Base-by-base conservation (phyloP, 2,797 vertebrate genomes). In the Varecia variegata region DNA sequence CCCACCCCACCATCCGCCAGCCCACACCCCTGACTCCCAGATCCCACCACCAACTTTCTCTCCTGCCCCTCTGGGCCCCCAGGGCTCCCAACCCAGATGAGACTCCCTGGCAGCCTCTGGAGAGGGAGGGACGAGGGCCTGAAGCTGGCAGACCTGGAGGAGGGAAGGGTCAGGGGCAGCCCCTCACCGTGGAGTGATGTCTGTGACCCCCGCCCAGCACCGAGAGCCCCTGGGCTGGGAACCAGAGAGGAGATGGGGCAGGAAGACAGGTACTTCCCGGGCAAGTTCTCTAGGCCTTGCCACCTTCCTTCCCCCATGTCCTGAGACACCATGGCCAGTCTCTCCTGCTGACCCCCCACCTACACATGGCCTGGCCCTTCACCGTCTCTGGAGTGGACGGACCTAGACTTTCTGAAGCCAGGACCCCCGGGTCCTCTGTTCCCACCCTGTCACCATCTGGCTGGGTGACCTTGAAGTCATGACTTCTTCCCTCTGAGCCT, bases 401-500 rank as follows among this genome's bases (percentile, higher is more conserved):
- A 38, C 14, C 50, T 54, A 43, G 50, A 79, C 40, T 45, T 67
- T 45, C 56, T 11, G 43, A 80, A 58, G 62, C 60, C 40, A 45
- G 43, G 58, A 43, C 18, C 11, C 80, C 54, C n/a, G 84, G 14
- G 32, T 82, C 74, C 47, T 40, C 74, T 35, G 7, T 79, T n/a
- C 27, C 73, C 32, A 3, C 17, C 70, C 17, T 10, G 38, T 93
- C 40, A 14, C 50, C n/a, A 5, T 5, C 52, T 23, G 17, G 47
- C 30, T 45, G 17, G 79, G 68, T 56, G 35, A 81, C 76, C 65
- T 68, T 60, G 54, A 81, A 25, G 38, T 52, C 0, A 8, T 54
- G 70, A 60, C 23, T 76, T 90, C 74, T 27, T 32, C 32, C 40
- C 45, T 58, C 45, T n/a, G 74, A 94, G 43, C 81, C 94, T 97